Evolutionary conservation across 2,113 vertebrate genomes (phyloP), one percentile per base, ranked within the genome.

Genomic region (Petrocephalus zakoni): DNA sequence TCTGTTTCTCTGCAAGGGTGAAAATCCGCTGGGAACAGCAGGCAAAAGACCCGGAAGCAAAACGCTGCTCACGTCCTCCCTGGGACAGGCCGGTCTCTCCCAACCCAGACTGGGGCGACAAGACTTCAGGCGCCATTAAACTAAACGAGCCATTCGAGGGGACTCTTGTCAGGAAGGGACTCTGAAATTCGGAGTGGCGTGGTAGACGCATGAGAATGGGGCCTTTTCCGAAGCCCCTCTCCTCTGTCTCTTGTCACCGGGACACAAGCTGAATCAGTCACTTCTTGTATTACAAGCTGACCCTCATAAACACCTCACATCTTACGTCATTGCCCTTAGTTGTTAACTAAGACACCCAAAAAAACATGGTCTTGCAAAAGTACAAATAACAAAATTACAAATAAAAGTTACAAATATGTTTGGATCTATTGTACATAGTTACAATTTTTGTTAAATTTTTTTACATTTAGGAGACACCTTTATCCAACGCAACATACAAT

Each of bases 1-100:
- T 91, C 89, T 92, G 92, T 90, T 91, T 91, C 82, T 88, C 56
- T 90, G 88, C 52, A 78, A 85, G 75, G n/a, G 34, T 15, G 87
- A 56, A 87, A 49, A 68, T 87, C 21, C 78, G 2, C 56, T 22
- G n/a, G 34, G 56, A 72, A 25, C 86, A 15, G 25, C 5, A 42
- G 34, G 22, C 15, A 46, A 49, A 51, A 68, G 22, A 68, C 22
- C 46, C 42, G 21, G 58, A 86, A 56, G 1, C 11, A 7, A 56
- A 86, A 37, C 34, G 37, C 13, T 0, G 5, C 34, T 42, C 72
- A 7, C 6, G 13, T 37, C 4, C 51, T 55, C 52, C 34, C 85
- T 86, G 52, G 2, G 51, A 78, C 4, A 11, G n/a, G 46, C 22
- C 46, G 1, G 13, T 6, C 22, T 17, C 47, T 85, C 10, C 49